phyloP scores from a whole-genome alignment of 64 coral and sea anemone species.

The Pachyseris speciosa region DNA sequence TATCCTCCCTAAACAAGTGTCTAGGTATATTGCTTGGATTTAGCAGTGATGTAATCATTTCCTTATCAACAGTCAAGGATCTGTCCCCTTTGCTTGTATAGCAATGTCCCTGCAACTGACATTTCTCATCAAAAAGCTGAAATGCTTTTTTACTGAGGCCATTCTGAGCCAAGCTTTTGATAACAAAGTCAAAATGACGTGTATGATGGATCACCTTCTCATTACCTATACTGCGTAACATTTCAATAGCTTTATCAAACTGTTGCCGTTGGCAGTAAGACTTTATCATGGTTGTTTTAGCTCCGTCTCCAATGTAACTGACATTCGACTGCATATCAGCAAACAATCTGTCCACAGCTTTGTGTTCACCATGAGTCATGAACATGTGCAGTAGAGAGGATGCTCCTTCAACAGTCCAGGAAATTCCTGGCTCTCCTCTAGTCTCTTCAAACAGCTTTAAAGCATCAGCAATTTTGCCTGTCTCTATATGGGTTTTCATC shows the following conservation, averaged over 20 bases:
- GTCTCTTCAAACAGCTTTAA: constrained; percentile 32
- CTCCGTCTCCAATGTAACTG: constrained; percentile 61
- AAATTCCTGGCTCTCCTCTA: background rate
- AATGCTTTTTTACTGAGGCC: constrained; percentile 63
- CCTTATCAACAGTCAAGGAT: constrained; percentile 38
- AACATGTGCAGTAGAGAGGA: constrained; percentile 9
- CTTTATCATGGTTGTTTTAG: constrained; percentile 66
- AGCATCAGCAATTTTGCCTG: background rate
- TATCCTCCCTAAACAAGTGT: background rate
- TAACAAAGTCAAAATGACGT: constrained; percentile 74
- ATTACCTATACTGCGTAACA: constrained; percentile 44
- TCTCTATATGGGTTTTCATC: background rate
- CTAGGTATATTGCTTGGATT: background rate
- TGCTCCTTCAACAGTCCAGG: background rate
- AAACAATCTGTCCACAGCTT: constrained; percentile 65
- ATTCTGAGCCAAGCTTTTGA: constrained; percentile 54
- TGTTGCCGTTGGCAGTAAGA: constrained; percentile 65
- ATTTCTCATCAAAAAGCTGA: constrained; percentile 75
- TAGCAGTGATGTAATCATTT: constrained; percentile 79
- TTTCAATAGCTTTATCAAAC: constrained; percentile 52
- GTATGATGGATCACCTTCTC: constrained; percentile 67
- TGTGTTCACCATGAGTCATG: constrained; percentile 49
- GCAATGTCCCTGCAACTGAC: constrained; percentile 34
- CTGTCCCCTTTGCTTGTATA: constrained; percentile 42
- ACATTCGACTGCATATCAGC: constrained; percentile 49